A percentile compares a stretch with the other conserved stretches of the same genome.
phyloP scores from a whole-genome alignment of 1,140 invertebrate species.

The Scaptomyza hsui region DNA sequence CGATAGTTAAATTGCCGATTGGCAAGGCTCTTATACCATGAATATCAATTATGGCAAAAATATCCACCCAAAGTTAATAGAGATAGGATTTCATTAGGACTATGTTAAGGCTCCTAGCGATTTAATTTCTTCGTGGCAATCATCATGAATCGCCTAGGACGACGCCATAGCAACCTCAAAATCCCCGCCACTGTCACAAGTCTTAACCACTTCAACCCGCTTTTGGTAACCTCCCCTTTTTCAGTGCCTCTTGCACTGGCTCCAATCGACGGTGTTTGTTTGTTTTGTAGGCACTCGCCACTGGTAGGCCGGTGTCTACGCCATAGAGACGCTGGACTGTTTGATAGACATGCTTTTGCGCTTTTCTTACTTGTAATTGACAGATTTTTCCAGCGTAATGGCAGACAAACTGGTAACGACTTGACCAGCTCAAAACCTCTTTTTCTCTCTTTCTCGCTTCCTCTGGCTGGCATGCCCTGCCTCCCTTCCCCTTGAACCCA shows the following conservation, averaged over 20 bases:
- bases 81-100: background rate
- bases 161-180: background rate
- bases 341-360: conserved; percentile 75
- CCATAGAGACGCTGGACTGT: conserved; percentile 2
- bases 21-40: background rate
- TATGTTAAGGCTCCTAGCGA: background rate
- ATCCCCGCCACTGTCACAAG: conserved; percentile 7
- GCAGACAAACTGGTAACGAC: conserved; percentile 69
- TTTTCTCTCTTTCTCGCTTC: background rate
- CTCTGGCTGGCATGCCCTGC: no score
- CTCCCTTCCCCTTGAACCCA: background rate
- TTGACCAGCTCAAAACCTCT: conserved; percentile 20
- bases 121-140: conserved; percentile 9
- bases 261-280: conserved; percentile 34
- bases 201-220: background rate
- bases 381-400: conserved; percentile 73
- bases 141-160: background rate
- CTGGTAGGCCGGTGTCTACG: conserved; percentile 11
- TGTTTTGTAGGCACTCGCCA: conserved; percentile 18
- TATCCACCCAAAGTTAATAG: background rate
- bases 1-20: background rate
- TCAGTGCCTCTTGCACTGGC: background rate
- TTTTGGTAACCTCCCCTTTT: background rate
- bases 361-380: conserved; percentile 73
- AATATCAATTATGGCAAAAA: background rate